Conservation (phyloP, 2,888 invertebrate genomes). For the Phoenoteleia sp. region DNA sequence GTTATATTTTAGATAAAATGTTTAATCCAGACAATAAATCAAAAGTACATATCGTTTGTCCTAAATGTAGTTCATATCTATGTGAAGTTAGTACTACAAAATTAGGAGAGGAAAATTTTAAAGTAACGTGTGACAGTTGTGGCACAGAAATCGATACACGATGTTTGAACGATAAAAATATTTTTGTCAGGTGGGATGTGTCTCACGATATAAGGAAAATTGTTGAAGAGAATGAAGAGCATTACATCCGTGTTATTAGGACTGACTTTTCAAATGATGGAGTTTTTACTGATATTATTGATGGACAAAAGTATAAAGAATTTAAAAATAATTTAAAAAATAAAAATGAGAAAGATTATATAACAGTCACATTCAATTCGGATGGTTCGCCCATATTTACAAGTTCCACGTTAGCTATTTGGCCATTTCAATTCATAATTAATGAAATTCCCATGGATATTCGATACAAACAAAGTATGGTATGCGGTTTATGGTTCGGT, state of each 20-base stretch:
- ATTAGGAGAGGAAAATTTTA: too few relatives aligned
- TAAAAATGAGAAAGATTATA: neutral
- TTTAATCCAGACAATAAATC: neutral
- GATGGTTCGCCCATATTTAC: constrained; percentile 1
- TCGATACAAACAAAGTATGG: neutral
- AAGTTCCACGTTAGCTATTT: neutral
- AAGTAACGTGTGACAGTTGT: too few relatives aligned
- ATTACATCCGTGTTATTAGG: neutral
- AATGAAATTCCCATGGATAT: neutral
- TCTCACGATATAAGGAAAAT: neutral
- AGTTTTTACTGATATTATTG: neutral
- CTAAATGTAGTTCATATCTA: neutral
- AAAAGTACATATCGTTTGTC: neutral
- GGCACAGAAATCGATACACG: too few relatives aligned
- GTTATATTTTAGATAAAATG: neutral
- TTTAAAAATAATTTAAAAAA: neutral
- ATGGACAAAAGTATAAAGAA: neutral
- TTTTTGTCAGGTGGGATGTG: neutral
- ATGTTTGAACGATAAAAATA: neutral
- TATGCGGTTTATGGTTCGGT: too few relatives aligned
- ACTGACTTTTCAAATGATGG: neutral
- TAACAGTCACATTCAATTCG: neutral
- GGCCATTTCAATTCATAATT: neutral
- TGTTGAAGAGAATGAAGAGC: neutral
- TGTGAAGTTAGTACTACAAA: too few relatives aligned